Evolutionary conservation across 2,888 invertebrate genomes (phyloP), one percentile per base, ranked within the genome.

Genomic region (Chironomus tentans): DNA sequence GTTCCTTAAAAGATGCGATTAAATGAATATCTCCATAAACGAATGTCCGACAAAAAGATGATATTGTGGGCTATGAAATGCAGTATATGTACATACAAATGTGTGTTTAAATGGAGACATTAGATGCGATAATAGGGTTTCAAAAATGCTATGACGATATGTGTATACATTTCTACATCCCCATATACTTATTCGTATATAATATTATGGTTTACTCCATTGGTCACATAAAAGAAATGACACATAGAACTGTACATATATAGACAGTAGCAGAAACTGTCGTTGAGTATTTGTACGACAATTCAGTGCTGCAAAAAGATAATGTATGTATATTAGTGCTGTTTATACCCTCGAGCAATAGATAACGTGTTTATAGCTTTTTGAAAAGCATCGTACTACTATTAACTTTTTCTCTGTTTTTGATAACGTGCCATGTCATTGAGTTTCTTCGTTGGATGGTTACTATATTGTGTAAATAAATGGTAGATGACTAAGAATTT

Each of bases 281-380:
- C 10, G 18, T 65, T 22, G 38, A 28, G 28, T 38, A n/a, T 38
- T 13, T 15, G n/a, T n/a, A 38, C 13, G 47, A 70, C 68, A 38
- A 68, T 24, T 24, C 15, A 68, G 38, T 65, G 65, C 50, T 50
- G 50, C 50, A 50, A 50, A 15, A 50, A 50, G 50, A 50, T 50
- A 50, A 50, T 50, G 50, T 50, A 50, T 50, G 50, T 50, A 50
- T 50, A 50, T 50, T 50, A 56, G 28, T 70, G 70, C 48, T 47
- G 46, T 70, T 70, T 70, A 72, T 72, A 68, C 74, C 74, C 61
- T 22, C n/a, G 68, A 65, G 65, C 74, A 74, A 74, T 61, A 74
- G 74, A 74, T 74, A 74, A 74, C 74, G 74, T 74, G 74, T 74
- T 74, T 74, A 74, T 74, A 61, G 74, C 74, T 74, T 74, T 74